Evolutionary conservation across 2,888 invertebrate genomes (phyloP).

Genomic region (Cheilosia variabilis): DNA sequence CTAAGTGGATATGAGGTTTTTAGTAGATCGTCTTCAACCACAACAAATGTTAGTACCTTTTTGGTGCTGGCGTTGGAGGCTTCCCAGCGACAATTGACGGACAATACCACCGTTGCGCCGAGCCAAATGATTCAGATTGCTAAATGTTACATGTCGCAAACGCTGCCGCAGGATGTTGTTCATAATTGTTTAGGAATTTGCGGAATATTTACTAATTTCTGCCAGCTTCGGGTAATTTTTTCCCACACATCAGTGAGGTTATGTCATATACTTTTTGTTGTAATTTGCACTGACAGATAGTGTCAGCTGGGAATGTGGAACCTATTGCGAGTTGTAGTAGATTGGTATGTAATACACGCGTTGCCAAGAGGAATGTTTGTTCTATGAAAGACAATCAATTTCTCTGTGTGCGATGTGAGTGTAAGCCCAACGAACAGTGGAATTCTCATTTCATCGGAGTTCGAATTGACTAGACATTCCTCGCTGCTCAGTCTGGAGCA

Average conservation of each 20-base stretch:
- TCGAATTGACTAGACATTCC: neutral
- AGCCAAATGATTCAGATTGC: slow-evolving; percentile 29
- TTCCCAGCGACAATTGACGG: slow-evolving; percentile 43
- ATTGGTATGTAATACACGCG: neutral
- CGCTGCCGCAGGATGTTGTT: slow-evolving; percentile 66
- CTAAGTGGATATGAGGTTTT: slow-evolving; percentile 21
- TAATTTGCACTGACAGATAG: slow-evolving; percentile 14
- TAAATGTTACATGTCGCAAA: slow-evolving; percentile 43
- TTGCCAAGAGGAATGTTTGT: no score
- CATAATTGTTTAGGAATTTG: slow-evolving; percentile 48
- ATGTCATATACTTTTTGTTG: slow-evolving; percentile 47
- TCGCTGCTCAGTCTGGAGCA: no score
- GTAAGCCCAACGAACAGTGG: no score
- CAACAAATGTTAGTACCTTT: slow-evolving; percentile 59
- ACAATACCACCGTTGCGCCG: slow-evolving; percentile 3
- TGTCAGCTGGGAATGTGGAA: slow-evolving; percentile 18
- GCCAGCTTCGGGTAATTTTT: slow-evolving; percentile 13
- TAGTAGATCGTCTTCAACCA: neutral
- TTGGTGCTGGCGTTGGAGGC: slow-evolving; percentile 33
- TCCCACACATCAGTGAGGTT: slow-evolving; percentile 53
- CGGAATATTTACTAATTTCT: slow-evolving; percentile 28
- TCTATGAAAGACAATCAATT: no score
- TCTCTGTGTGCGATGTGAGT: no score
- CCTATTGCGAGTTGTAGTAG: slow-evolving; percentile 23
- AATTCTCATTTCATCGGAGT: no score